Base-by-base conservation (phyloP, 2,888 invertebrate species). In the Tillus elongatus region DNA sequence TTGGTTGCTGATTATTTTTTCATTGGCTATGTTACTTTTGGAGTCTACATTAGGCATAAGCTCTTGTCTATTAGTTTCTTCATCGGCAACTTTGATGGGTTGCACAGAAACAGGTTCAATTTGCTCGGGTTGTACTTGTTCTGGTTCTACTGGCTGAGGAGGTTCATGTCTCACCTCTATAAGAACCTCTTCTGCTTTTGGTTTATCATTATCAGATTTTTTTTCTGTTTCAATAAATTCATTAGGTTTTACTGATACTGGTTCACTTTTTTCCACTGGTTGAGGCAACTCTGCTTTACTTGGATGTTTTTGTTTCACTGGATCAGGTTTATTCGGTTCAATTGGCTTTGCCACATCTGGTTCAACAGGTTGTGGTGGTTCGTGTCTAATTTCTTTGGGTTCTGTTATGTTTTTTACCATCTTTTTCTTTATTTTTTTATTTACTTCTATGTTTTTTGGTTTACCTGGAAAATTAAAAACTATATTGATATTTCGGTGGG, bases 361-460 rank as follows among this genome's bases (percentile, higher is more conserved):
- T 40, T 60, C 58, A 44, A 62, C 54, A 30, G 66, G 62, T 44
- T 67, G 57, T 26, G 66, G 61, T 4, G 65, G 63, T 46, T 65
- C 63, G 47, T 61, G 61, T 15, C 61, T 52, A 8, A 61, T 45
- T 26, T 62, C 60, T 29, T 69, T 66, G 8, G 33, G 35, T 24
- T 41, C 31, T 11, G 16, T 11, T 13, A 11, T 24, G 12, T 9
- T 11, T 11, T 26, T 10, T 3, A 24, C n/a, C 27, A 26, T 10
- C 24, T 19, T 19, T 8, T 19, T n/a, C 24, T 19, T 19, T n/a
- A 8, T 19, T n/a, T n/a, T 19, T n/a, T 6, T 8, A 19, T 19
- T n/a, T n/a, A n/a, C n/a, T n/a, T n/a, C n/a, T n/a, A n/a, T n/a
- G n/a, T n/a, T n/a, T n/a, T n/a, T n/a, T n/a, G n/a, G n/a, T n/a